phyloP scores from a whole-genome alignment of 2,797 vertebrate genomes.

The Coendou prehensilis region DNA sequence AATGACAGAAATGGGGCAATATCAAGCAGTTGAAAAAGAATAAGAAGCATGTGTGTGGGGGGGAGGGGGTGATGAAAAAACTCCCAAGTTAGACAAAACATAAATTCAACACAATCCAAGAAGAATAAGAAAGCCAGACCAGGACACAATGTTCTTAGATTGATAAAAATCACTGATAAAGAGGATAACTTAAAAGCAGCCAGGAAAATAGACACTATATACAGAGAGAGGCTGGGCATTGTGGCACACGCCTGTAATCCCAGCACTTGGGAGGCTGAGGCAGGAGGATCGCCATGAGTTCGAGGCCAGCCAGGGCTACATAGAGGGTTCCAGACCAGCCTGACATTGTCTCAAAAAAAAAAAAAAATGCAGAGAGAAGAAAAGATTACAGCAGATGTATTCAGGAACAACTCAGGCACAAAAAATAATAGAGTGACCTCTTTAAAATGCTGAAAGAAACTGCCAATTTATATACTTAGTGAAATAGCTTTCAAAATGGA shows the following conservation, averaged over 20 bases:
- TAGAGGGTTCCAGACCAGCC: neutral
- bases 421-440: neutral
- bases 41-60: neutral
- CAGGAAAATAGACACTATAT: neutral
- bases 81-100: neutral
- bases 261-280: no score
- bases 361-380: neutral
- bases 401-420: neutral
- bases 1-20: neutral
- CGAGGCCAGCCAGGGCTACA: neutral
- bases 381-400: neutral
- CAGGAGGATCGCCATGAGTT: no score
- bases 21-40: neutral
- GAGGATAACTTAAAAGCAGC: neutral
- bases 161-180: neutral
- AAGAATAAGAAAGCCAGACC: neutral
- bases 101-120: conserved; percentile 13
- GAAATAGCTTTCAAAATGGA: neutral
- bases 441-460: neutral
- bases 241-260: no score
- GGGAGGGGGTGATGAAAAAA: neutral
- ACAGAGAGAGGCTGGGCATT: neutral
- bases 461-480: neutral
- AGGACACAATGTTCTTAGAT: neutral
- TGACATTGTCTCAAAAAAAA: neutral